A percentile compares a stretch with the other conserved stretches of the same genome.
These are phyloP conservation scores for Xenentodon cancila DNA, from an alignment of 2,797 vertebrate genomes.

Conservation along the genomic window DNA sequence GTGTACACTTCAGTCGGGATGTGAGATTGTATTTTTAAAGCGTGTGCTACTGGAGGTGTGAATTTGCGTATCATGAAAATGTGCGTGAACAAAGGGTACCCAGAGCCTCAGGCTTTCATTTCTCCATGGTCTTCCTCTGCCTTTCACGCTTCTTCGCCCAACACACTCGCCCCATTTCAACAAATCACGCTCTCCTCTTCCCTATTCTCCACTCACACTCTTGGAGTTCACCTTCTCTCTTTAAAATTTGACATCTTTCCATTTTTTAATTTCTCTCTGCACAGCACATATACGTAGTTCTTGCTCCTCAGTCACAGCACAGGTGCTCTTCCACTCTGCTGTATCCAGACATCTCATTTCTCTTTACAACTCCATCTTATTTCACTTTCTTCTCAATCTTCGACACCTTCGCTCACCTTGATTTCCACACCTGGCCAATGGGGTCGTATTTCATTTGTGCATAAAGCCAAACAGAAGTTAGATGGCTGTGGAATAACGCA, in stretches of 20 bases:
- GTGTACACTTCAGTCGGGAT: conserved; percentile 2
- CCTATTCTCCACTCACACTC: conserved; percentile 52
- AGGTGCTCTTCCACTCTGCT: conserved; percentile 31
- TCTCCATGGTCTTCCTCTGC: conserved; percentile 45
- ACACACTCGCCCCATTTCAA: conserved; percentile 40
- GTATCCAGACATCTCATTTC: conserved; percentile 45
- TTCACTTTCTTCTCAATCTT: conserved; percentile 55
- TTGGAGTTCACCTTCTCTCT: conserved; percentile 39
- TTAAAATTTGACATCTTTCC: conserved; percentile 36
- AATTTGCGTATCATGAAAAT: conserved; percentile 37
- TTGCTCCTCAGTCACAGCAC: conserved; percentile 40
- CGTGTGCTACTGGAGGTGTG: conserved; percentile 39
- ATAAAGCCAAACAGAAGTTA: not conserved
- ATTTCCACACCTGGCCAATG: conserved; percentile 28
- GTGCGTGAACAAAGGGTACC: conserved; percentile 63
- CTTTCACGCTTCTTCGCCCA: conserved; percentile 70
- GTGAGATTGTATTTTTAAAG: conserved; percentile 31
- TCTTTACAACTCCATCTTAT: conserved; percentile 50
- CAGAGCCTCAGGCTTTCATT: conserved; percentile 49
- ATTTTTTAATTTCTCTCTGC: conserved; percentile 48
- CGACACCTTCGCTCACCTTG: conserved; percentile 47
- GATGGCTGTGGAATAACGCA: too few relatives aligned
- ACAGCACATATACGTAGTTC: conserved; percentile 47
- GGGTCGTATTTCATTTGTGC: conserved; percentile 45
- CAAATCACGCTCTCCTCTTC: conserved; percentile 24